These are phyloP conservation scores for Astyanax mexicanus DNA, from an alignment of 2,797 vertebrate species.

Conservation along the genomic window DNA sequence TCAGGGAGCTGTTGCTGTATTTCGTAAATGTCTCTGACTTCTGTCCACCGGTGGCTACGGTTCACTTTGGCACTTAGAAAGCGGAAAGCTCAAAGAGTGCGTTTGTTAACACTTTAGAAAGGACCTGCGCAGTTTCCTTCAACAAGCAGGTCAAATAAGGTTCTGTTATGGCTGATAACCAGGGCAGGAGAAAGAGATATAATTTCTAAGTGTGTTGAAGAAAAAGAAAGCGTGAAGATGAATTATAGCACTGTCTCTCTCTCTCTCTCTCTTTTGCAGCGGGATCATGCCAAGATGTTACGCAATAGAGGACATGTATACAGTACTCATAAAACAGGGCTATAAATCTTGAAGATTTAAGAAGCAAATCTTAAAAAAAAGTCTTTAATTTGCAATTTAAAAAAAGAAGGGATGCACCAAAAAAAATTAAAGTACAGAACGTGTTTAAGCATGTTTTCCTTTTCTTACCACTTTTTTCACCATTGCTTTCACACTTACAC, in stretches of 20 bases:
- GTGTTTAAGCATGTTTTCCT: no score
- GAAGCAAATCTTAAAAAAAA: not conserved
- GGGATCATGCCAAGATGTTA: not conserved
- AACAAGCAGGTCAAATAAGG: not conserved
- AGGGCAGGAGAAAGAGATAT: not conserved
- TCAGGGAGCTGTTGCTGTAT: slow-evolving; percentile 41
- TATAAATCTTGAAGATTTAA: not conserved
- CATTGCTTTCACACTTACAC: no score
- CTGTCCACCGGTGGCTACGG: slow-evolving; percentile 9
- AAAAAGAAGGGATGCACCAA: no score
- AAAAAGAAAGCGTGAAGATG: slow-evolving; percentile 21
- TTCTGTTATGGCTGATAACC: not conserved
- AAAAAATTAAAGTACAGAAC: no score
- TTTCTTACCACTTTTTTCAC: no score
- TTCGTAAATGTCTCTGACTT: slow-evolving; percentile 37
- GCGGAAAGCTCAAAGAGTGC: slow-evolving; percentile 1
- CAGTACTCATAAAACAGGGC: not conserved
- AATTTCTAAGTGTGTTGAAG: slow-evolving; percentile 13
- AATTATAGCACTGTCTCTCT: not conserved
- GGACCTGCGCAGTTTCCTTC: not conserved
- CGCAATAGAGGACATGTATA: not conserved
- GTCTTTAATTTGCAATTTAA: no score
- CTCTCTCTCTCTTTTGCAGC: no score
- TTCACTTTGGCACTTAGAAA: slow-evolving; percentile 3
- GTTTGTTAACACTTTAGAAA: not conserved